Conservation (phyloP, 2,888 invertebrate genomes). For the Digitonthophagus gazella region DNA sequence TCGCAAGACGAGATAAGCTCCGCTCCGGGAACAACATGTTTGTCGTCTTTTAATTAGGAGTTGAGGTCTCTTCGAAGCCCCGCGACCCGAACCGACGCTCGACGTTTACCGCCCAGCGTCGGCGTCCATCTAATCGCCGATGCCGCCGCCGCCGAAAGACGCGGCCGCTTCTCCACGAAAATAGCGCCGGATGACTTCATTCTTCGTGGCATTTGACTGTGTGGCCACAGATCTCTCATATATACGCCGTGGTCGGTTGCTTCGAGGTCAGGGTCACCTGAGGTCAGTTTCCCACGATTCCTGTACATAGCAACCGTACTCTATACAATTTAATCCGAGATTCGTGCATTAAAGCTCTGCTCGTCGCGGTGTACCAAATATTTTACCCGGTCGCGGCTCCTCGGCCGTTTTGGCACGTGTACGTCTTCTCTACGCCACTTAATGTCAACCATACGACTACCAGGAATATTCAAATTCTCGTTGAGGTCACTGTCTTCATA, state of each 20-base stretch:
- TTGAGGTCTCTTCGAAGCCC: not conserved
- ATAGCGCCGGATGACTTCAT: constrained; percentile 34
- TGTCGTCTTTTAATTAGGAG: not conserved
- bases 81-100: no score
- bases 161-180: constrained; percentile 17
- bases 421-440: not conserved
- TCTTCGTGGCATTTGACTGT: constrained; percentile 40
- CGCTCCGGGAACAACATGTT: not conserved
- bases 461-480: not conserved
- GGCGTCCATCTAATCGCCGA: not conserved
- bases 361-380: not conserved
- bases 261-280: constrained; percentile 54
- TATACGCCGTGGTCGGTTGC: constrained; percentile 35
- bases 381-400: not conserved
- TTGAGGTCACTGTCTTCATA: no score
- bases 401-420: not conserved
- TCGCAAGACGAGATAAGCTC: not conserved
- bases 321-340: constrained; percentile 28
- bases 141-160: not conserved
- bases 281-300: constrained; percentile 55
- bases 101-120: not conserved
- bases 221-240: constrained; percentile 37
- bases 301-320: constrained; percentile 38
- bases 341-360: constrained; percentile 22
- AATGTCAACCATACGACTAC: not conserved